phyloP scores from a whole-genome alignment of 2,888 invertebrate genomes.

The Melanchra persicariae region DNA sequence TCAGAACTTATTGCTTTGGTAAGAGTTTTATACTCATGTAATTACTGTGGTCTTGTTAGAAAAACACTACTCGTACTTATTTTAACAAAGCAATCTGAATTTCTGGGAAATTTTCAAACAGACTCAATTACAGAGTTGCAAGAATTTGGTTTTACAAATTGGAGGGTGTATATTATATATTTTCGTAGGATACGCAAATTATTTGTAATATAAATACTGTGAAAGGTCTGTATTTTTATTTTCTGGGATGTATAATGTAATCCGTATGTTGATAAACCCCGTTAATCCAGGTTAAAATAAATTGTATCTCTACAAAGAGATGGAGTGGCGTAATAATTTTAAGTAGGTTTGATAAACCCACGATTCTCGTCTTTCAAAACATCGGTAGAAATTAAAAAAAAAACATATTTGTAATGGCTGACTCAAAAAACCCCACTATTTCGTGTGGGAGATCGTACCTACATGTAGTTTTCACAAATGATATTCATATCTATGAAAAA shows the following conservation, averaged over 20 bases:
- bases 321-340: background rate
- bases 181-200: constrained; percentile 9
- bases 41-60: background rate
- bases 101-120: constrained; percentile 21
- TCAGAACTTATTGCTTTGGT: too few species aligned
- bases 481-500: background rate
- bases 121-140: constrained; percentile 24
- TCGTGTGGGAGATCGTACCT: background rate
- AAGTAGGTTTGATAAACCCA: background rate
- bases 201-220: constrained; percentile 11
- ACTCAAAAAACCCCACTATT: background rate
- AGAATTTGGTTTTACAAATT: constrained; percentile 13
- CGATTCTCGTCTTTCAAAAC: background rate
- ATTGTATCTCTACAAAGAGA: background rate
- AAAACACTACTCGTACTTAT: constrained; percentile 22
- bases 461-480: too few species aligned
- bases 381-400: too few species aligned
- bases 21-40: constrained; percentile 6
- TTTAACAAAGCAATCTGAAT: constrained; percentile 28
- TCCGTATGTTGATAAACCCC: background rate
- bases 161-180: constrained; percentile 9
- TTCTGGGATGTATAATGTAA: background rate
- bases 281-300: background rate
- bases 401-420: constrained; percentile 2
- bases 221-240: background rate